Percentiles rank a stretch among this genome's conserved stretches.
These are phyloP conservation scores for Falco peregrinus DNA, from an alignment of 2,797 vertebrate genomes.

Conservation along the genomic window DNA sequence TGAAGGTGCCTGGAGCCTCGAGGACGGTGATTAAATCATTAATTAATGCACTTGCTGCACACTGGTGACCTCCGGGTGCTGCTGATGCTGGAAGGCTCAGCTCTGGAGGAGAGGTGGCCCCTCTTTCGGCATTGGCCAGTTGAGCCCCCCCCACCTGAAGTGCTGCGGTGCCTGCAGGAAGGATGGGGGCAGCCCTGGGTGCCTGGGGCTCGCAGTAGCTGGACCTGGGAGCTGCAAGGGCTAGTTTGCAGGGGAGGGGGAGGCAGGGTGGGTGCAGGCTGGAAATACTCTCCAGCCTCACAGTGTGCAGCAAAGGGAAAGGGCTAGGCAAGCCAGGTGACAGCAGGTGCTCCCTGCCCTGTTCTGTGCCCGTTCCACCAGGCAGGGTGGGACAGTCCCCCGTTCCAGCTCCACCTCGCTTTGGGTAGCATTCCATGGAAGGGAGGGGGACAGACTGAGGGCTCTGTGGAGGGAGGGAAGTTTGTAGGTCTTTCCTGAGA, in stretches of 20 bases:
- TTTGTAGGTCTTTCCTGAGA: neutral
- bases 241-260: fast-evolving
- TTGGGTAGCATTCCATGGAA: neutral
- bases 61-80: fast-evolving
- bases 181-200: neutral
- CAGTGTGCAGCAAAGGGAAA: neutral
- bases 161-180: neutral
- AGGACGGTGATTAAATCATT: fast-evolving
- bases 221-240: neutral
- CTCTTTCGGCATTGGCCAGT: fast-evolving
- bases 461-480: too few species aligned
- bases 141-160: neutral
- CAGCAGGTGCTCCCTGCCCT: neutral
- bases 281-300: neutral
- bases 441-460: neutral
- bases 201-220: fast-evolving
- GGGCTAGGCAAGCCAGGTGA: neutral
- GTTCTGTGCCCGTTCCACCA: too few species aligned
- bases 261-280: neutral
- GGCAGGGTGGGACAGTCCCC: neutral
- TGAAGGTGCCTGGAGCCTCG: neutral
- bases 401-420: fast-evolving
- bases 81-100: neutral
- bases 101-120: too few species aligned
- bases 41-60: too few species aligned